phyloP scores from a whole-genome alignment of 2,888 invertebrate species.

The Psylliodes chrysocephalus region DNA sequence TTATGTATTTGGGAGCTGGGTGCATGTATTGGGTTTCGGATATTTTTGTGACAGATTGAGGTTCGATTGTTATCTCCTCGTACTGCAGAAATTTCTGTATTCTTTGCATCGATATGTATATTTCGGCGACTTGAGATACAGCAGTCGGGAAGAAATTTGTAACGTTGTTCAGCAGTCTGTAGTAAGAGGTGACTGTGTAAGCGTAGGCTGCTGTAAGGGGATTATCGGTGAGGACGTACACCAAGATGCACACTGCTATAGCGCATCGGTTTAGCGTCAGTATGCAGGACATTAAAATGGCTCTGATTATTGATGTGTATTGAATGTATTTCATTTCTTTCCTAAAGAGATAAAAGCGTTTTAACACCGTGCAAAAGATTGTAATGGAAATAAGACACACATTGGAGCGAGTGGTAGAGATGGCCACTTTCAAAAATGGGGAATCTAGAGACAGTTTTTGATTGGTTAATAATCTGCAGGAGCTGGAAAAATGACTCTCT shows the following conservation, averaged over 20 bases:
- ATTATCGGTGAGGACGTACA: conserved; percentile 75
- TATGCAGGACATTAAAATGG: conserved; percentile 70
- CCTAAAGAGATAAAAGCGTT: too few species aligned
- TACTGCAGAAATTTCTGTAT: conserved; percentile 70
- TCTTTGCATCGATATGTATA: conserved; percentile 40
- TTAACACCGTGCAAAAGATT: too few species aligned
- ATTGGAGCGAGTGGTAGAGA: too few species aligned
- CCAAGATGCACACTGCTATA: conserved; percentile 80
- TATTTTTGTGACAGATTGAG: background rate
- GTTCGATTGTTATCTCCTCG: conserved; percentile 34
- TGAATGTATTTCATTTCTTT: conserved; percentile 74
- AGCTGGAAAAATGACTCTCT: too few species aligned
- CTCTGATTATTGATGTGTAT: conserved; percentile 72
- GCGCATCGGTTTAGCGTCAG: conserved; percentile 87
- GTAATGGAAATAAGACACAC: too few species aligned
- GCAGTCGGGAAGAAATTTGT: conserved; percentile 73
- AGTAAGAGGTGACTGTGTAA: conserved; percentile 80
- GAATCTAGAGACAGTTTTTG: too few species aligned
- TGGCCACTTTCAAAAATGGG: too few species aligned
- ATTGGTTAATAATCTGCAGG: too few species aligned
- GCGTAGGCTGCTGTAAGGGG: conserved; percentile 70
- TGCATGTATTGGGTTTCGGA: too few species aligned
- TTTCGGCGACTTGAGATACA: conserved; percentile 77
- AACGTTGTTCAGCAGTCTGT: conserved; percentile 73
- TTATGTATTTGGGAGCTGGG: too few species aligned